phyloP scores from a whole-genome alignment of 2,113 vertebrate genomes.

The Brachyhypopomus occidentalis region DNA sequence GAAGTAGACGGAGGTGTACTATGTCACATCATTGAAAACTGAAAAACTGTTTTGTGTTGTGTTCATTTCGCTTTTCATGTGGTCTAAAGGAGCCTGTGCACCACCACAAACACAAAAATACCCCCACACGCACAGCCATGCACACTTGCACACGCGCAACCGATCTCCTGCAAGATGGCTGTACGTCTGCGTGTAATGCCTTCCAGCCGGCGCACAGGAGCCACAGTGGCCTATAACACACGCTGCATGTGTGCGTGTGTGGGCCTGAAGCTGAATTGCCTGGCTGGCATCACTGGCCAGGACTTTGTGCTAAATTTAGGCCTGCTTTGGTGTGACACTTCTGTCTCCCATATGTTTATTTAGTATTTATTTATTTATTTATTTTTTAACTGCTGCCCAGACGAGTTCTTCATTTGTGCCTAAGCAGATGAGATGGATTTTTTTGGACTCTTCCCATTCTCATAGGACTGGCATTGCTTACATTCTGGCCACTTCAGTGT shows the following conservation, averaged over 20 bases:
- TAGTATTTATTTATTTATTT: constrained; percentile 54
- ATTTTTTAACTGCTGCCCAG: constrained; percentile 53
- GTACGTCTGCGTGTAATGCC: neutral
- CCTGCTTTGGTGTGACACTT: constrained; percentile 31
- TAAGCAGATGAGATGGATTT: constrained; percentile 61
- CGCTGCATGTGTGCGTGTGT: neutral
- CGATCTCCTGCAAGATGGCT: neutral
- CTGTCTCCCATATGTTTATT: constrained; percentile 66
- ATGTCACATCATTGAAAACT: neutral
- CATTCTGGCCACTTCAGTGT: neutral
- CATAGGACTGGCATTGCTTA: constrained; percentile 9
- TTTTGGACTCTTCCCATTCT: constrained; percentile 63
- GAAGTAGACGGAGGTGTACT: too few species aligned
- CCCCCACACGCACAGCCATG: neutral
- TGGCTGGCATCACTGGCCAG: neutral
- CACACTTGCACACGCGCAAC: neutral
- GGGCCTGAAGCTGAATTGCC: neutral
- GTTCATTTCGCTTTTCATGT: neutral
- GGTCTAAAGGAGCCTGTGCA: neutral
- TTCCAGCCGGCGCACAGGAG: neutral
- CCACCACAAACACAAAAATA: neutral
- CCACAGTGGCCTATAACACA: constrained; percentile 13
- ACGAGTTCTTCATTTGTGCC: constrained; percentile 71
- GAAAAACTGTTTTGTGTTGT: neutral
- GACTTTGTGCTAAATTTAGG: constrained; percentile 16